Base-by-base conservation (phyloP, 2,797 vertebrate genomes). In the Crocidura indochinensis region DNA sequence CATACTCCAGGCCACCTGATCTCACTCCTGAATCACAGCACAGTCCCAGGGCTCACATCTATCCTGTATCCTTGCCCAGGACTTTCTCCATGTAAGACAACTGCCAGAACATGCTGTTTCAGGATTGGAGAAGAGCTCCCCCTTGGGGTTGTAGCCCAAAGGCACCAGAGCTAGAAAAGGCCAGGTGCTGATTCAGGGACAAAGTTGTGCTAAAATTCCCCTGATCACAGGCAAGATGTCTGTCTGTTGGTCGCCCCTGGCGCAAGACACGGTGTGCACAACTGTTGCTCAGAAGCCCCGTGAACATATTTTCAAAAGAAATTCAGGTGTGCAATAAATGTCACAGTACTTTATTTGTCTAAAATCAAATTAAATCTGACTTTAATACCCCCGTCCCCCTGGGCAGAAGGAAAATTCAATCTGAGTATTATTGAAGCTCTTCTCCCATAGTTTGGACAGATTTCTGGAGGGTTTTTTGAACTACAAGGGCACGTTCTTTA, bases 311-410 rank as follows among this genome's bases (percentile, higher is more conserved):
- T 19, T 0, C 87, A 71, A 62, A 31, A 65, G 68, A 15, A 77
- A 49, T 38, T 49, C 68, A 69, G 68, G 76, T 76, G n/a, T 87
- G 73, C 46, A 80, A 64, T 65, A 93, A 92, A 96, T 83, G 64
- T 62, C 94, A 93, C 64, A 79, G 77, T 67, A 80, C 65, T 91
- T 95, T 90, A 81, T 91, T 84, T 94, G 86, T 88, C 83, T 91
- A 91, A 94, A 91, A 91, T 79, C 84, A 95, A 94, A 94, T 94
- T 91, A 95, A 94, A 82, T 88, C 75, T 88, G 93, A 78, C 83
- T 93, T 71, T 83, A 88, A 90, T 86, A 81, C 83, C 29, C 60
- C 11, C 2, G 10, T 17, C 9, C 74, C 72, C 27, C 75, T 15
- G 76, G 83, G 80, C 76, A 77, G 72, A 64, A 94, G 86, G 44